Base-by-base conservation (phyloP, 2,888 invertebrate species). In the Campoplex nolae region DNA sequence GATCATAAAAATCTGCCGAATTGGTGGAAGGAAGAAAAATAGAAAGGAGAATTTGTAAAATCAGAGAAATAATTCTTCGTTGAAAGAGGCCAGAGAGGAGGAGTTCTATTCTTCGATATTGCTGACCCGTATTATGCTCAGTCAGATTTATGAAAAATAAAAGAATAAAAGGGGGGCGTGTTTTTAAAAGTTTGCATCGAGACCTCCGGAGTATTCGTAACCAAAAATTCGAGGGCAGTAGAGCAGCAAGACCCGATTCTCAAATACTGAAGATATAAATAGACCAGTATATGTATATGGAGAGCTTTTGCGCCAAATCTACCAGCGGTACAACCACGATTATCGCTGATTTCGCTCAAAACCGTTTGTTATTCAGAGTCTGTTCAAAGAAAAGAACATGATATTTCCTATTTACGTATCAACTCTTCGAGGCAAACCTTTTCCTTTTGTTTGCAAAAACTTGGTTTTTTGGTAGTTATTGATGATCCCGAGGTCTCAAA, bases 121-220 rank as follows among this genome's bases (percentile, higher is more conserved):
- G 67, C 67, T 73, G 80, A 83, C 73, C 83, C 83, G 80, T 71
- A 83, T 80, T 54, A 28, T 77, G 58, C 45, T 56, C 71, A 32
- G 81, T 62, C 65, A 28, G 51, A 70, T 83, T 35, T 76, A 56
- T 79, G 75, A 84, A 85, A 88, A 89, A 83, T 89, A 81, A 79
- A 42, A 70, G 65, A 73, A 68, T 9, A 58, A 73, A 76, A 65
- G 62, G 75, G 56, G 75, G 58, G 58, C 80, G 85, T 77, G 75
- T 83, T 80, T 74, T 67, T 18, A 70, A 73, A 80, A 75, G 45
- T 86, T 84, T 58, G 51, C 51, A 23, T 0, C 65, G 56, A 71
- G 56, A 80, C 2, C 51, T 58, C 77, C 13, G 32, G n/a, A 77
- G 42, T 38, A 80, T 80, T 86, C 65, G 71, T 54, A 68, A 83